Evolutionary conservation across 2,888 invertebrate species (phyloP).

Genomic region (Volucella inanis): DNA sequence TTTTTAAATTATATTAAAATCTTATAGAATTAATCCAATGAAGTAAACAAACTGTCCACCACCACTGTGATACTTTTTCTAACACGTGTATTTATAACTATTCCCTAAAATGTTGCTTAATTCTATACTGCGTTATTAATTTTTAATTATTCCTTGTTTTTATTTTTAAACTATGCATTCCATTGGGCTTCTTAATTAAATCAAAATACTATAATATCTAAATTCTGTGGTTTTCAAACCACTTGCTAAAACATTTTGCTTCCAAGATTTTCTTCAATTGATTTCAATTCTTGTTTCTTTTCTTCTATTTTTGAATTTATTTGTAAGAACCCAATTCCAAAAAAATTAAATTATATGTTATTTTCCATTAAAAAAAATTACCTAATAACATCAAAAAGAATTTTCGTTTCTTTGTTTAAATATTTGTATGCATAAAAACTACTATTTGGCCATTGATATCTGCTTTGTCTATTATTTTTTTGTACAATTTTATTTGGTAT

Average conservation of each 20-base stretch:
- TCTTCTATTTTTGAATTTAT: slow-evolving; percentile 9
- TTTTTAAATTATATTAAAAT: no score
- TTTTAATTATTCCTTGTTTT: not conserved
- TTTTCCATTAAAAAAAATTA: slow-evolving; percentile 17
- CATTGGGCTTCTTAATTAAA: not conserved
- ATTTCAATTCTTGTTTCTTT: slow-evolving; percentile 42
- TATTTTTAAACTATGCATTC: slow-evolving; percentile 45
- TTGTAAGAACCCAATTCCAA: no score
- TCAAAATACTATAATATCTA: not conserved
- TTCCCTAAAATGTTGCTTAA: slow-evolving; percentile 72
- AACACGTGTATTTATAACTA: slow-evolving; percentile 65
- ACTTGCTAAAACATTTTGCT: not conserved
- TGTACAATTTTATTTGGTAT: slow-evolving; percentile 46
- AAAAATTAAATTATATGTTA: slow-evolving; percentile 20
- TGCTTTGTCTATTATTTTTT: slow-evolving; percentile 24
- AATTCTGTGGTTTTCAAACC: not conserved
- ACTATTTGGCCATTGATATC: slow-evolving; percentile 67
- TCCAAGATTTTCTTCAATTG: slow-evolving; percentile 28
- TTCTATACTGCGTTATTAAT: slow-evolving; percentile 57
- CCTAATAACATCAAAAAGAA: slow-evolving; percentile 2
- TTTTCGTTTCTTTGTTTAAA: slow-evolving; percentile 6
- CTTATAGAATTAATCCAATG: not conserved
- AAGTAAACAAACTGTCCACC: not conserved
- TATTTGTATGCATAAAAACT: slow-evolving; percentile 54
- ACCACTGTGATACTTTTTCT: slow-evolving; percentile 22